Base-by-base conservation (phyloP, 2,888 invertebrate species). In the Heterodera filipjevi region DNA sequence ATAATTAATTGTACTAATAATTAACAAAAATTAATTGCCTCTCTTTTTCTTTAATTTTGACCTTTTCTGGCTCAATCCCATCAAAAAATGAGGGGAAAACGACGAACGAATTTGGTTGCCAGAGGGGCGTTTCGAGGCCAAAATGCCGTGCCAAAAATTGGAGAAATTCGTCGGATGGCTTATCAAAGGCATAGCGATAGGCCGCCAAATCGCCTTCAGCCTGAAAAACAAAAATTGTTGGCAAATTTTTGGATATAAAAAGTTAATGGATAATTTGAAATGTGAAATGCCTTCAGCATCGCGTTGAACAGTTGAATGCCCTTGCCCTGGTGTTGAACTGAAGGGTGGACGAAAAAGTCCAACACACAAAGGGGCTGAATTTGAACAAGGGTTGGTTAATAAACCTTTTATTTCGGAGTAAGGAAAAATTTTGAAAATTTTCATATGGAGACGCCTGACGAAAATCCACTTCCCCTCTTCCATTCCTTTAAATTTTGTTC, bases 341-440 rank as follows among this genome's bases (percentile, higher is more conserved):
- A 92, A 89, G 93, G 93, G 86, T 94, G 90, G 33, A 98, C 92
- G 90, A 94, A 98, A 91, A 98, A 98, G 90, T 98, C 97, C 74
- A 98, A 92, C 80, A 98, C 92, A 90, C 96, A 96, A 35, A 94
- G 91, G 44, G 70, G 72, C 59, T 73, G 73, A 49, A n/a, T 35
- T 0, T 95, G n/a, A n/a, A n/a, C n/a, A n/a, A n/a, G n/a, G n/a
- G n/a, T n/a, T n/a, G n/a, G n/a, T n/a, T n/a, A n/a, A n/a, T n/a
- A n/a, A n/a, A n/a, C n/a, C n/a, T n/a, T n/a, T n/a, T n/a, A n/a
- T n/a, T n/a, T n/a, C n/a, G 39, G 39, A 39, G 39, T 93, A 82
- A 93, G 64, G 64, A 27, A 27, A 64, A 92, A 77, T 16, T 68
- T 46, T 79, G 64, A 44, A 66, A 73, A 19, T 35, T 59, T 32